Evolutionary conservation across 2,888 invertebrate genomes (phyloP).

Genomic region (Achlya flavicornis): DNA sequence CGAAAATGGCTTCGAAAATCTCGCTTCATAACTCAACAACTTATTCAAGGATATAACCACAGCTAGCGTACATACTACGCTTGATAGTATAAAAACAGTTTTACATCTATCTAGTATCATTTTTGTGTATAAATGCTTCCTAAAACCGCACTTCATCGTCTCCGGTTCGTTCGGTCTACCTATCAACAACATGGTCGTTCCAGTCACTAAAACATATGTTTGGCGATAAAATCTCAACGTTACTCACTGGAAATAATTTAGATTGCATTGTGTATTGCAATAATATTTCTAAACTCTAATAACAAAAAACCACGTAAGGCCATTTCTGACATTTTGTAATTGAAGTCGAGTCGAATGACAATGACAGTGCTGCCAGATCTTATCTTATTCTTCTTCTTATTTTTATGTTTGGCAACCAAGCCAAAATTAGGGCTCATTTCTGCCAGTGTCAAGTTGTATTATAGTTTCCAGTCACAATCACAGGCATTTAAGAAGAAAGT

Average conservation of each 20-base stretch:
- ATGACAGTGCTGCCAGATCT: too few relatives aligned
- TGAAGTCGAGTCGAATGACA: neutral
- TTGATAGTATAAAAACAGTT: conserved; percentile 73
- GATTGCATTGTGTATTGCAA: conserved; percentile 69
- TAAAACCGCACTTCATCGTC: conserved; percentile 65
- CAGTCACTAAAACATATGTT: conserved; percentile 43
- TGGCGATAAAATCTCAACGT: conserved; percentile 52
- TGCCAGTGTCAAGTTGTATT: too few relatives aligned
- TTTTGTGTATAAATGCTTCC: conserved; percentile 60
- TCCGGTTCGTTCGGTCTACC: conserved; percentile 60
- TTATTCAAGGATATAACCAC: conserved; percentile 71
- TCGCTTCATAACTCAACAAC: conserved; percentile 67
- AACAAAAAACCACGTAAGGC: conserved; percentile 73
- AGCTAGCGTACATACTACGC: conserved; percentile 72
- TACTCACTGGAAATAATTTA: conserved; percentile 55
- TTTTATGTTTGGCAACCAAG: too few relatives aligned
- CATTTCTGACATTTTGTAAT: conserved; percentile 44
- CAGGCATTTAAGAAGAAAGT: too few relatives aligned
- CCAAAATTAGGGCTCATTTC: too few relatives aligned
- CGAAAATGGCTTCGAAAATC: conserved; percentile 69
- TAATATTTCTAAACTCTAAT: conserved; percentile 68
- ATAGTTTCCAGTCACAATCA: too few relatives aligned
- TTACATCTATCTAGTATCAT: conserved; percentile 74
- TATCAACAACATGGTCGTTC: conserved; percentile 70
- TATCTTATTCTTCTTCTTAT: too few relatives aligned